Evolutionary conservation across 2,113 vertebrate species (phyloP).

Genomic region (Larimichthys crocea): DNA sequence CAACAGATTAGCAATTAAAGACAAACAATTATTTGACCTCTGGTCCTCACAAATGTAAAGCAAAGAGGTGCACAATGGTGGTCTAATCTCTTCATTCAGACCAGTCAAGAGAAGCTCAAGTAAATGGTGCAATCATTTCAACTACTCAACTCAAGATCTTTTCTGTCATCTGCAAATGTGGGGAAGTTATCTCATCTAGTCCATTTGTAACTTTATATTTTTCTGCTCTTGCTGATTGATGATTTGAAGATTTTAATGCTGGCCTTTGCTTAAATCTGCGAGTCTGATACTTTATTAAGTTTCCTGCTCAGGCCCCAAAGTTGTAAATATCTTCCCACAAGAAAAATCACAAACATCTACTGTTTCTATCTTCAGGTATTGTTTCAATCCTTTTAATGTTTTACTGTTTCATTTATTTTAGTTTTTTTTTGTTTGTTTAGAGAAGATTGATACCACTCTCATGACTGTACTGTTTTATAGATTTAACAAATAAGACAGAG

Average conservation of each 20-base stretch:
- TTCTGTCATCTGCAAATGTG: slow-evolving; percentile 1
- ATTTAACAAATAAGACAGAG: not conserved
- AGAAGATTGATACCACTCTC: not conserved
- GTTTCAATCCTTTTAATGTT: not conserved
- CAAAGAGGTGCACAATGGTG: not conserved
- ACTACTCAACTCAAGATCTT: not conserved
- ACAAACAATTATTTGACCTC: not conserved
- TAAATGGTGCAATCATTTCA: not conserved
- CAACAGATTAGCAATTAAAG: slow-evolving; percentile 18
- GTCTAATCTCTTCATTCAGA: not conserved
- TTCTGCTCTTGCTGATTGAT: not conserved
- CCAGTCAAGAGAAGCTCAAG: not conserved
- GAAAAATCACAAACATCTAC: not conserved
- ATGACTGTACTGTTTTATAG: not conserved
- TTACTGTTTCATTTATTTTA: not conserved
- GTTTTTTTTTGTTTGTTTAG: not conserved
- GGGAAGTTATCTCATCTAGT: not conserved
- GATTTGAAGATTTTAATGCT: not conserved
- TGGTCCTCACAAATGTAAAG: not conserved
- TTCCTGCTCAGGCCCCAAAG: not conserved
- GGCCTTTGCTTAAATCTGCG: not conserved
- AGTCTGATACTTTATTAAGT: too few relatives aligned
- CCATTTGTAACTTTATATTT: too few relatives aligned
- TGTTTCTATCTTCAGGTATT: not conserved
- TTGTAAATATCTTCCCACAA: not conserved